Conservation (phyloP, 2,797 vertebrate species). For the Myotis myotis region DNA sequence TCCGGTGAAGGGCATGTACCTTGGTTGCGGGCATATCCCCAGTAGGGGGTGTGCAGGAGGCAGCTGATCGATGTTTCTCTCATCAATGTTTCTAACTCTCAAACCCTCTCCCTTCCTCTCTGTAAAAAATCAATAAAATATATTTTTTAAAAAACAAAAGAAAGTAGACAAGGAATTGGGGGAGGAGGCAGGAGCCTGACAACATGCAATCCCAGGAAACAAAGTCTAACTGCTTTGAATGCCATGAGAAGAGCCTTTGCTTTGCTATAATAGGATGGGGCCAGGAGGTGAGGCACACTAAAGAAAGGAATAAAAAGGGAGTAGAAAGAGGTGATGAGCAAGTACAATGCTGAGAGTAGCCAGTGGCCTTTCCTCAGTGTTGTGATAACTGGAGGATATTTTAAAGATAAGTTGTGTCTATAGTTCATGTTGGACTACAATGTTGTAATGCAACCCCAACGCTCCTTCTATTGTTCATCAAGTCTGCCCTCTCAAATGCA, state of each 20-base stretch:
- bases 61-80: no score
- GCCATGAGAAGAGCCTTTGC: background rate
- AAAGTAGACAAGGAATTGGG: background rate
- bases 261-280: background rate
- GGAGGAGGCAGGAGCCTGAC: background rate
- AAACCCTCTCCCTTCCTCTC: no score
- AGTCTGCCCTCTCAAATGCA: background rate
- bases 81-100: no score
- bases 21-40: no score
- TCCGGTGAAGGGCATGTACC: no score
- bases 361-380: background rate
- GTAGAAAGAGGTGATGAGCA: background rate
- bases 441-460: background rate
- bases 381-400: background rate
- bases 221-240: background rate
- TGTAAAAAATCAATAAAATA: no score
- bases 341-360: background rate
- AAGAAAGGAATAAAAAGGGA: background rate
- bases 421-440: background rate
- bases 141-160: no score
- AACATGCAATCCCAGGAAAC: background rate
- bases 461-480: background rate
- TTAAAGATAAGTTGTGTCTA: background rate
- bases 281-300: background rate
- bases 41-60: no score